A percentile compares a stretch with the other conserved stretches of the same genome.
phyloP scores from a whole-genome alignment of 2,797 vertebrate genomes.

The Pelochelys cantorii region DNA sequence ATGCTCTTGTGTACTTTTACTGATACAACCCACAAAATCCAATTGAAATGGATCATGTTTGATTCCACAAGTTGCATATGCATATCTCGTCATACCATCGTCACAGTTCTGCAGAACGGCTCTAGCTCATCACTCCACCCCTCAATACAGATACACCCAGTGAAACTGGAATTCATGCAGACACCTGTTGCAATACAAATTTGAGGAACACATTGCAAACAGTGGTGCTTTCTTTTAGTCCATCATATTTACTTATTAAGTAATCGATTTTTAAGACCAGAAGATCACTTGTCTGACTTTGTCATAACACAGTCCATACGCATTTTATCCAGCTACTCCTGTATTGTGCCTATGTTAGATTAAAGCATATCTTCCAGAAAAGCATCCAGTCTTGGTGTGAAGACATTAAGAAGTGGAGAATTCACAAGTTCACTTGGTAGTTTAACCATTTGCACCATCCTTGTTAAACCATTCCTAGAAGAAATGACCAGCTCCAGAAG shows the following conservation, averaged over 20 bases:
- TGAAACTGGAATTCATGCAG: not conserved
- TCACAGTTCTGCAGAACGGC: not conserved
- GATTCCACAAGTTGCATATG: not conserved
- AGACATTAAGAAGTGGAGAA: not conserved
- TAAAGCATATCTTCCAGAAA: not conserved
- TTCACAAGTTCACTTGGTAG: not conserved
- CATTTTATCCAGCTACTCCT: not conserved
- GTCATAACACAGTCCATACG: not conserved
- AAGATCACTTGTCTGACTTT: not conserved
- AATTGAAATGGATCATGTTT: not conserved
- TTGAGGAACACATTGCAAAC: no score
- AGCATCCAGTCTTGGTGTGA: not conserved
- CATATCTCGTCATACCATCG: not conserved
- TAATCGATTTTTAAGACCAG: no score
- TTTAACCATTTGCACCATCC: not conserved
- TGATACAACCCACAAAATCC: not conserved
- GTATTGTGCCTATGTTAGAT: not conserved
- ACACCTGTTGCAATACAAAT: no score
- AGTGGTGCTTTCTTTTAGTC: no score
- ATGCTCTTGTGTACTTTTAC: not conserved
- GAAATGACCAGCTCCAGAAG: not conserved
- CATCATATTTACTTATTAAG: no score
- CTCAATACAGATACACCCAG: no score
- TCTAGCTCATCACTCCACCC: not conserved
- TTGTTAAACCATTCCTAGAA: not conserved